phyloP scores from a whole-genome alignment of 1,140 invertebrate species.

The Leptoteleia sp. region DNA sequence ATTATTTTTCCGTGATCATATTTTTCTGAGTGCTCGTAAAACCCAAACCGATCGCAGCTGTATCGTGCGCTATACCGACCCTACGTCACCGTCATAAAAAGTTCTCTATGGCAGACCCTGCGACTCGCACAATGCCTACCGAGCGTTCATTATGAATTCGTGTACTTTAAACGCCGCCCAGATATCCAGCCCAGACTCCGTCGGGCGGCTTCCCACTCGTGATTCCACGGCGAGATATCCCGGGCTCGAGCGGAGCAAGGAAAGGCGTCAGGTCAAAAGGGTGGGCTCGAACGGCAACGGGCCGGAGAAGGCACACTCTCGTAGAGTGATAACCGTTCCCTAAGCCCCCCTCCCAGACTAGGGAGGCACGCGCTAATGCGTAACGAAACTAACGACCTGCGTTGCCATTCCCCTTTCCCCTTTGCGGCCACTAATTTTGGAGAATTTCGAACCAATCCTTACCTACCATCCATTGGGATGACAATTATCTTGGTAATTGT shows the following conservation, averaged over 20 bases:
- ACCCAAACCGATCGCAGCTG: background rate
- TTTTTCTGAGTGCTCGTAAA: too few relatives aligned
- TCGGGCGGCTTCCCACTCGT: constrained; percentile 35
- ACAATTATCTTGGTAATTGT: too few relatives aligned
- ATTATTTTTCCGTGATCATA: too few relatives aligned
- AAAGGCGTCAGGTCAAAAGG: constrained; percentile 58
- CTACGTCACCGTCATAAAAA: constrained; percentile 21
- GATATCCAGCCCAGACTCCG: constrained; percentile 44
- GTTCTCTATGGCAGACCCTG: constrained; percentile 24
- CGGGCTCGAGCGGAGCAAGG: constrained; percentile 27
- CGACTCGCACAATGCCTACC: constrained; percentile 29
- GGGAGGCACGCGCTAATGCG: constrained; percentile 57
- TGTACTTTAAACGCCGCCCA: constrained; percentile 58
- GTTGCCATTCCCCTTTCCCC: too few relatives aligned
- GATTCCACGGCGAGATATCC: constrained; percentile 45
- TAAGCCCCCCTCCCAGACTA: constrained; percentile 10
- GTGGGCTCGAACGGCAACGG: constrained; percentile 44
- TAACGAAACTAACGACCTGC: too few relatives aligned
- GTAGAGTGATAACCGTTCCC: constrained; percentile 31
- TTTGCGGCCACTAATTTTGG: too few relatives aligned
- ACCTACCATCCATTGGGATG: too few relatives aligned
- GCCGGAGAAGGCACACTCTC: constrained; percentile 44
- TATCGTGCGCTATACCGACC: background rate
- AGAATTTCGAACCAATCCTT: too few relatives aligned
- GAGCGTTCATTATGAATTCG: constrained; percentile 54